A percentile compares a stretch with the other conserved stretches of the same genome.
phyloP scores from a whole-genome alignment of 2,797 vertebrate genomes.

The Hirundo rustica region DNA sequence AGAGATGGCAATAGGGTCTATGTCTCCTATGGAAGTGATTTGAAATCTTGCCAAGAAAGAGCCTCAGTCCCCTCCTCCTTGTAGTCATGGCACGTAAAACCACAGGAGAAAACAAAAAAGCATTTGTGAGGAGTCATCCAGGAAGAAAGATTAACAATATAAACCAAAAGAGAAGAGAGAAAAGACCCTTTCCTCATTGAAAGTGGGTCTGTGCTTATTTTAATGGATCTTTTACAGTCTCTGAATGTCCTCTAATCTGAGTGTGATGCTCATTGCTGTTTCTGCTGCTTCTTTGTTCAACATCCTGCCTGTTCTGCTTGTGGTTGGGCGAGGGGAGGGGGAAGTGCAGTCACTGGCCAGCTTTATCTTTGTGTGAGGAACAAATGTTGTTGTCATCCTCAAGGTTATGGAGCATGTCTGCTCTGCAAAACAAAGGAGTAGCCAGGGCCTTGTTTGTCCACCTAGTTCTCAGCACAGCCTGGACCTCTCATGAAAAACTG shows the following conservation, averaged over 20 bases:
- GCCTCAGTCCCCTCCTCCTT: slow-evolving; percentile 72
- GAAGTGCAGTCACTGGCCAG: slow-evolving; percentile 29
- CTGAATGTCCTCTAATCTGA: slow-evolving; percentile 74
- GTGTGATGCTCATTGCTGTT: slow-evolving; percentile 70
- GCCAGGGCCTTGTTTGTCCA: slow-evolving; percentile 41
- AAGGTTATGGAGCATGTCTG: slow-evolving; percentile 58
- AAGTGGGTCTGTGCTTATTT: slow-evolving; percentile 76
- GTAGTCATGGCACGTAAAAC: slow-evolving; percentile 78
- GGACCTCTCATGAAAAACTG: slow-evolving; percentile 51
- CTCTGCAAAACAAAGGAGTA: slow-evolving; percentile 43
- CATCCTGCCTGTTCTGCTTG: slow-evolving; percentile 64
- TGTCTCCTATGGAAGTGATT: slow-evolving; percentile 74
- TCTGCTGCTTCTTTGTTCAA: slow-evolving; percentile 66
- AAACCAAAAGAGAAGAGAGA: slow-evolving; percentile 55
- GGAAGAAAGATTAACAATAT: slow-evolving; percentile 80
- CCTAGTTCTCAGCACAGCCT: slow-evolving; percentile 35
- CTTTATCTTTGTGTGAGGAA: slow-evolving; percentile 70
- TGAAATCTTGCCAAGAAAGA: slow-evolving; percentile 77
- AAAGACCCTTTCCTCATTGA: slow-evolving; percentile 69
- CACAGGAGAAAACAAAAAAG: slow-evolving; percentile 78
- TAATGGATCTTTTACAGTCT: slow-evolving; percentile 74
- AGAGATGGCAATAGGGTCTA: slow-evolving; percentile 76
- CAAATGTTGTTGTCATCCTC: slow-evolving; percentile 69
- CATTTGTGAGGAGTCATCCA: slow-evolving; percentile 78
- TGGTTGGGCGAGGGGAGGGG: slow-evolving; percentile 32